phyloP scores from a whole-genome alignment of 2,888 invertebrate species.

The Troides helena region DNA sequence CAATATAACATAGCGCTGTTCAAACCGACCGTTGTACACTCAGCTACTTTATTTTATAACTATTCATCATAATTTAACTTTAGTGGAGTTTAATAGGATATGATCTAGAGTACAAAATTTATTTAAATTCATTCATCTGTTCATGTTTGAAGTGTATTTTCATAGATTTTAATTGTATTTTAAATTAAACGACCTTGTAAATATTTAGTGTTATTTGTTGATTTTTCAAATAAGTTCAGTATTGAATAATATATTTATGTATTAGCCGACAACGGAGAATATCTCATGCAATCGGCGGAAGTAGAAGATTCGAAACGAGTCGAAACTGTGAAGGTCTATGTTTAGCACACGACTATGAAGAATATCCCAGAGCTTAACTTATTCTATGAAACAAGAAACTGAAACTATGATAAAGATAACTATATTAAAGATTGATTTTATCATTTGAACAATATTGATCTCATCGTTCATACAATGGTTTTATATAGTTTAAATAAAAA shows the following conservation, averaged over 20 bases:
- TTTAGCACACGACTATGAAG: no score
- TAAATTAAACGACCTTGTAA: background rate
- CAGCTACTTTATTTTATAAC: conserved; percentile 12
- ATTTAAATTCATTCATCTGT: background rate
- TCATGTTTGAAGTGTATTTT: background rate
- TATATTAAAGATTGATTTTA: no score
- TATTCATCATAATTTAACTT: background rate
- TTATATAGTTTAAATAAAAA: no score
- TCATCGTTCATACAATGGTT: no score
- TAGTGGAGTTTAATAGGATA: background rate
- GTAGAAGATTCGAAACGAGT: no score
- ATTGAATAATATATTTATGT: background rate
- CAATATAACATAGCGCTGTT: conserved; percentile 29
- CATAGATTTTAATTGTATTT: background rate
- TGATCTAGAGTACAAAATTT: background rate
- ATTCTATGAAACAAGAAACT: no score
- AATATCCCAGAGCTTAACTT: no score
- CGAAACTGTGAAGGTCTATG: no score
- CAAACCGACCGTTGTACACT: conserved; percentile 28
- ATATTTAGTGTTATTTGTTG: background rate
- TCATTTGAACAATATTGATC: no score
- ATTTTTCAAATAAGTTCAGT: background rate
- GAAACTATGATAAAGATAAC: no score
- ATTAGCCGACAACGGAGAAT: background rate
- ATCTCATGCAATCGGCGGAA: no score